Percentiles rank a stretch among this genome's conserved stretches.
phyloP scores from a whole-genome alignment of 2,797 vertebrate species.

The Podarcis lilfordi region DNA sequence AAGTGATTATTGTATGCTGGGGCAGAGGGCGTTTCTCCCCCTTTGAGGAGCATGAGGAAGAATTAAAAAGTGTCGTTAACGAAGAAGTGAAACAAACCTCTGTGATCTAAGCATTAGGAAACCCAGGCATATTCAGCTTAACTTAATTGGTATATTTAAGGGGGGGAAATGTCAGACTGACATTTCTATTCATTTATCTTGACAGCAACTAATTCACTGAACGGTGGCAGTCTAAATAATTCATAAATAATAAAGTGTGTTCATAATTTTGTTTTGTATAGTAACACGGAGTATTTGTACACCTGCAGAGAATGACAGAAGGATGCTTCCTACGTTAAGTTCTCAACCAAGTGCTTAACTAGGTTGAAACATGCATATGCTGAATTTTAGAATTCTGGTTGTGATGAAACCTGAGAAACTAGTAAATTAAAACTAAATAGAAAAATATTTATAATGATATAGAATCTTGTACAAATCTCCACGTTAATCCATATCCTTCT shows the following conservation, averaged over 20 bases:
- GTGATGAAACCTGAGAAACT: no score
- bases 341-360: background rate
- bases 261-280: constrained; percentile 5
- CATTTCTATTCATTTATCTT: constrained; percentile 18
- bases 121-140: background rate
- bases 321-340: background rate
- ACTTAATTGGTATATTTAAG: constrained; percentile 13
- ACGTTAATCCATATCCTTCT: no score
- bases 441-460: no score
- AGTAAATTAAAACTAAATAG: no score
- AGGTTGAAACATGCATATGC: no score
- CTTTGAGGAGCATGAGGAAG: constrained; percentile 38
- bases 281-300: background rate
- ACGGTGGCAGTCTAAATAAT: background rate
- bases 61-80: constrained; percentile 38
- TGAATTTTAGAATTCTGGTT: background rate
- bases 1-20: constrained; percentile 15
- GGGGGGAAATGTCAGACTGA: background rate
- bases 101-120: constrained; percentile 24
- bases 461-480: no score
- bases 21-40: constrained; percentile 18
- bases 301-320: background rate
- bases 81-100: constrained; percentile 32
- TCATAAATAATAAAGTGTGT: background rate
- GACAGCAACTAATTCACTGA: background rate